phyloP scores from a whole-genome alignment of 2,113 vertebrate genomes.

The Cyprinodon variegatus region DNA sequence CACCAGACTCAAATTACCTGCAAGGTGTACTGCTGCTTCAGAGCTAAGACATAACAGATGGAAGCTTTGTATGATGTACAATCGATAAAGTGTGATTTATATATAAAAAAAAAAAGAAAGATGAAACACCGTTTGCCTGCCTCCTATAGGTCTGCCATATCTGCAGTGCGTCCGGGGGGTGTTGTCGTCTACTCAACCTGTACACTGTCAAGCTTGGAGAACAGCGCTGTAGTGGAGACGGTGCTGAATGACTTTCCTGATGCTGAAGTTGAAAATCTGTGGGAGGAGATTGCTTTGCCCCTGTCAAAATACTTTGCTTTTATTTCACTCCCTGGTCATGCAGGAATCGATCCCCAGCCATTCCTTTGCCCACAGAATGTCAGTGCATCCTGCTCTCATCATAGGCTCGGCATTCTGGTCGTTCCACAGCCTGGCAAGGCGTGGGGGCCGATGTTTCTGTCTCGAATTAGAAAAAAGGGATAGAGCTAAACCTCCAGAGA shows the following conservation, averaged over 20 bases:
- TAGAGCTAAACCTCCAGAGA: slow-evolving; percentile 23
- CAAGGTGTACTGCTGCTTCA: neutral
- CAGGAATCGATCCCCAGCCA: slow-evolving; percentile 9
- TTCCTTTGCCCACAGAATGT: slow-evolving; percentile 9
- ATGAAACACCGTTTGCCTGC: slow-evolving; percentile 6
- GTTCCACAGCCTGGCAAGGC: slow-evolving; percentile 85
- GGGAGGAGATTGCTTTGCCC: slow-evolving; percentile 74
- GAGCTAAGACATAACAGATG: neutral
- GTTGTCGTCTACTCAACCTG: slow-evolving; percentile 93
- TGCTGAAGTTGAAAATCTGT: slow-evolving; percentile 82
- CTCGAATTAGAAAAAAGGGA: slow-evolving; percentile 84
- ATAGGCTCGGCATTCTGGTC: slow-evolving; percentile 84
- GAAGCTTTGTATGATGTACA: neutral
- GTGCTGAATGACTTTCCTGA: slow-evolving; percentile 80
- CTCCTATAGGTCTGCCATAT: slow-evolving; percentile 86
- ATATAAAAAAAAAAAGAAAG: slow-evolving; percentile 1
- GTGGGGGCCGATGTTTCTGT: slow-evolving; percentile 96
- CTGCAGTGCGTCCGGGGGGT: slow-evolving; percentile 89
- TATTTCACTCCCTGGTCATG: slow-evolving; percentile 43
- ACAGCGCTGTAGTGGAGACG: slow-evolving; percentile 84
- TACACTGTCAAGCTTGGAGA: slow-evolving; percentile 91
- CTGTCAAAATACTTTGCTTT: slow-evolving; percentile 85
- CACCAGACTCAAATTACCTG: slow-evolving; percentile 2
- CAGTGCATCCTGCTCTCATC: slow-evolving; percentile 20
- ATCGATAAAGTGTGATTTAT: neutral